Evolutionary conservation across 2,113 vertebrate genomes (phyloP).

Genomic region (Pachypanchax playfairii): DNA sequence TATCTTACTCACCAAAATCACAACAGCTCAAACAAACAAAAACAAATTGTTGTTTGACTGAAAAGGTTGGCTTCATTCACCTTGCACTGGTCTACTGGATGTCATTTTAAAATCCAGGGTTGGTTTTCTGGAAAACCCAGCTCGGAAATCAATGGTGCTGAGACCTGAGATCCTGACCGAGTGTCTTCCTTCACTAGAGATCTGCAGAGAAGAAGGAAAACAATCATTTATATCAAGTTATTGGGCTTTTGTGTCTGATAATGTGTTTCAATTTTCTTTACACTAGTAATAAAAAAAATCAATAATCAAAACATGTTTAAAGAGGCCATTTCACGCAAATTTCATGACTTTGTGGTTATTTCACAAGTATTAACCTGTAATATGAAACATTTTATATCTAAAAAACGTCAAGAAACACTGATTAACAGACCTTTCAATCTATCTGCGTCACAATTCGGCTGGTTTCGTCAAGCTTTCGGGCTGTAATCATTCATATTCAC

Average conservation of each 20-base stretch:
- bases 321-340: too few relatives aligned
- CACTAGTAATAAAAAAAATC: not conserved
- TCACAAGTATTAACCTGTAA: too few relatives aligned
- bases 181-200: slow-evolving; percentile 90
- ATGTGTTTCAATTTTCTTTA: not conserved
- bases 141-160: slow-evolving; percentile 95
- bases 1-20: not conserved
- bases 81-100: slow-evolving; percentile 92
- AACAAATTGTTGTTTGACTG: not conserved
- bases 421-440: too few relatives aligned
- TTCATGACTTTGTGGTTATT: too few relatives aligned
- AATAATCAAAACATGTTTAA: not conserved
- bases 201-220: slow-evolving; percentile 73
- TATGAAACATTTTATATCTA: too few relatives aligned
- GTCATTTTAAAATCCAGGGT: slow-evolving; percentile 92
- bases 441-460: too few relatives aligned
- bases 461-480: too few relatives aligned
- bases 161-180: slow-evolving; percentile 95
- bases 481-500: too few relatives aligned
- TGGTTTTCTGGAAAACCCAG: slow-evolving; percentile 90
- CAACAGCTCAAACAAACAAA: slow-evolving; percentile 29
- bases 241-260: not conserved
- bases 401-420: too few relatives aligned
- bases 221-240: not conserved
- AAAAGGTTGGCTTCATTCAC: slow-evolving; percentile 74